Base-by-base conservation (phyloP, 2,888 invertebrate genomes). In the Linnaemya vulpina region DNA sequence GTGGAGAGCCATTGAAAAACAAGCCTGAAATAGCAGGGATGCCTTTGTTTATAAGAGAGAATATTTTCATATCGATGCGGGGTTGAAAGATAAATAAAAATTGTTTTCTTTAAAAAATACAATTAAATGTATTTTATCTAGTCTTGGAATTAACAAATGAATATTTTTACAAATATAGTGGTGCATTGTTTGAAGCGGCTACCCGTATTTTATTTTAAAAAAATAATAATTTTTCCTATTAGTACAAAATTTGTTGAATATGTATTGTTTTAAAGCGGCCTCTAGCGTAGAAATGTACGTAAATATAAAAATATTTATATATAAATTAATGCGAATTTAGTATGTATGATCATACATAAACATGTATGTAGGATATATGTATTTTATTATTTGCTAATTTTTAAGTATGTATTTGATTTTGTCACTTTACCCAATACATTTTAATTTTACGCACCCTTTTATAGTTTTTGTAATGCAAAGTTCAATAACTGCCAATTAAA, bases 191-290 rank as follows among this genome's bases (percentile, higher is more conserved):
- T 10, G 10, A 22, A 38, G 9, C 1, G 49, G 20, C 13, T 62
- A 51, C 77, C 77, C 60, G 77, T 53, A 78, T 60, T 70, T 62
- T 60, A n/a, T 30, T 58, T 0, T n/a, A 25, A 75, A 9, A n/a
- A 60, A 13, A 46, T 0, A 5, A 1, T n/a, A 20, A 75, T 17
- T 35, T 73, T 38, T 38, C 17, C 53, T 20, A 58, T 58, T 8
- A 70, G 10, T 38, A 38, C 15, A 20, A 38, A 1, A 38, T n/a
- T 60, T 60, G 8, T 35, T 63, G 2, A 17, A n/a, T 58, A 17
- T 17, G 4, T 35, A 7, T 46, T 10, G 11, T 10, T 67, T 20
- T 40, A 22, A 5, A 53, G 53, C 40, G n/a, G n/a, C 22, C 20
- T 15, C 55, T 58, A n/a, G 25, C 43, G 43, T 22, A 20, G 35